Evolutionary conservation across 1,140 invertebrate species (phyloP).

Genomic region (Halesus radiatus): DNA sequence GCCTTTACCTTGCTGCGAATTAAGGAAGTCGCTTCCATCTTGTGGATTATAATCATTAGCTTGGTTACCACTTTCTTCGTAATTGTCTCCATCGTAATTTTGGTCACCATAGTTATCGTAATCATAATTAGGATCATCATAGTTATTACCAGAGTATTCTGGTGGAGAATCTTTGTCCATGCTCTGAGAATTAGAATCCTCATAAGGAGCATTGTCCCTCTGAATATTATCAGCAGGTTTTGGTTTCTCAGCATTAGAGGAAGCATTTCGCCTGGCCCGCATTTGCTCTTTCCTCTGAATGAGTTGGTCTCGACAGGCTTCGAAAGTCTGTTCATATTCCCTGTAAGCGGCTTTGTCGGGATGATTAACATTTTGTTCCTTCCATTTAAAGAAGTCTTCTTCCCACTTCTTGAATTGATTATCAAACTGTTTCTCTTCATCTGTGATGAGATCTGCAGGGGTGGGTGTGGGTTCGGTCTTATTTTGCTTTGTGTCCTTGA

Average conservation of each 20-base stretch:
- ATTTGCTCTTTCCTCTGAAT: conserved; percentile 84
- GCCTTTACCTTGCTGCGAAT: conserved; percentile 61
- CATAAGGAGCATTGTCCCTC: background rate
- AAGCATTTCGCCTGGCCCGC: conserved; percentile 74
- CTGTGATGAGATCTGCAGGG: conserved; percentile 63
- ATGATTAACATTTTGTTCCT: conserved; percentile 86
- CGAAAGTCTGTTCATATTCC: conserved; percentile 87
- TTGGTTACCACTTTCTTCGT: conserved; percentile 17
- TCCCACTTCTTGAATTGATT: conserved; percentile 88
- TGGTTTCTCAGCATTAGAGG: conserved; percentile 30
- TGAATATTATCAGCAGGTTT: background rate
- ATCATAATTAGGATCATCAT: conserved; percentile 2
- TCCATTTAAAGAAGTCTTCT: conserved; percentile 87
- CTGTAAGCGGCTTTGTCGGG: conserved; percentile 86
- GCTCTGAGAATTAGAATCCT: conserved; percentile 12
- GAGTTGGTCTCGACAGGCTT: conserved; percentile 82
- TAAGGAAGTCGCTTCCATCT: conserved; percentile 15
- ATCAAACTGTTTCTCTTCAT: conserved; percentile 85
- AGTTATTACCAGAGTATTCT: background rate
- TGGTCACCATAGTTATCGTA: conserved; percentile 16
- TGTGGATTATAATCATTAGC: conserved; percentile 2
- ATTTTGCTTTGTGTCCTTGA: background rate
- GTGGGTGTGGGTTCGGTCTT: background rate
- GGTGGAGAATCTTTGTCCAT: background rate
- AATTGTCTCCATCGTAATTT: background rate